Evolutionary conservation across 2,797 vertebrate genomes (phyloP).

Genomic region (Rhinichthys osculus): DNA sequence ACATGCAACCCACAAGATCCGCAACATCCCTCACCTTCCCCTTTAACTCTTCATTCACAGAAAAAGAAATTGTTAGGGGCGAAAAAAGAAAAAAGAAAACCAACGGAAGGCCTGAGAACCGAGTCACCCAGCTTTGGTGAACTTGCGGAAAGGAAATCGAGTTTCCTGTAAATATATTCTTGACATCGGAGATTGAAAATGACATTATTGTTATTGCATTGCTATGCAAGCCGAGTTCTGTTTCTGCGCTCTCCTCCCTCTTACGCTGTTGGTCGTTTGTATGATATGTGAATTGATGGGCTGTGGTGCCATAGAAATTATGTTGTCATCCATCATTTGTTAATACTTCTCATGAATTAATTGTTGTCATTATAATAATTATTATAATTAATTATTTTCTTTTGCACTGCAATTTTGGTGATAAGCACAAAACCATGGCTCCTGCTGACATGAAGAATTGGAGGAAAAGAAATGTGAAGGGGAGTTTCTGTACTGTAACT

Average conservation of each 20-base stretch:
- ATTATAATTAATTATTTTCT: conserved; percentile 87
- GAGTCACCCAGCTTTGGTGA: conserved; percentile 76
- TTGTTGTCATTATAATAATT: conserved; percentile 82
- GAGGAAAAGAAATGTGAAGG: conserved; percentile 92
- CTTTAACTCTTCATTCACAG: conserved; percentile 51
- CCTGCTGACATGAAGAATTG: conserved; percentile 97
- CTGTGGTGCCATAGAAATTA: conserved; percentile 97
- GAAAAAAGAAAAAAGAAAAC: conserved; percentile 69
- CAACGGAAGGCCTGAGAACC: conserved; percentile 60
- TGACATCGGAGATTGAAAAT: conserved; percentile 66
- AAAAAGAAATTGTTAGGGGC: conserved; percentile 73
- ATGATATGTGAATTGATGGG: conserved; percentile 99
- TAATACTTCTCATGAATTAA: conserved; percentile 87
- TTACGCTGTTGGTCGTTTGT: conserved; percentile 94
- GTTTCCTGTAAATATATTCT: conserved; percentile 98
- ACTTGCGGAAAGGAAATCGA: conserved; percentile 78
- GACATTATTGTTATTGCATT: conserved; percentile 88
- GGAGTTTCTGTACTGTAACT: conserved; percentile 96
- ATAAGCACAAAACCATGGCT: conserved; percentile 99
- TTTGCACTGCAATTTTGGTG: conserved; percentile 99
- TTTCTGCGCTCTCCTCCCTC: conserved; percentile 83
- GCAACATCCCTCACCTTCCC: conserved; percentile 54
- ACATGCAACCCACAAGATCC: conserved; percentile 91
- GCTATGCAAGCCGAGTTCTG: conserved; percentile 97
- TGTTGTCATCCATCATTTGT: conserved; percentile 94